These are phyloP conservation scores for Hylaeus volcanicus DNA, from an alignment of 1,140 invertebrate species.

Conservation along the genomic window DNA sequence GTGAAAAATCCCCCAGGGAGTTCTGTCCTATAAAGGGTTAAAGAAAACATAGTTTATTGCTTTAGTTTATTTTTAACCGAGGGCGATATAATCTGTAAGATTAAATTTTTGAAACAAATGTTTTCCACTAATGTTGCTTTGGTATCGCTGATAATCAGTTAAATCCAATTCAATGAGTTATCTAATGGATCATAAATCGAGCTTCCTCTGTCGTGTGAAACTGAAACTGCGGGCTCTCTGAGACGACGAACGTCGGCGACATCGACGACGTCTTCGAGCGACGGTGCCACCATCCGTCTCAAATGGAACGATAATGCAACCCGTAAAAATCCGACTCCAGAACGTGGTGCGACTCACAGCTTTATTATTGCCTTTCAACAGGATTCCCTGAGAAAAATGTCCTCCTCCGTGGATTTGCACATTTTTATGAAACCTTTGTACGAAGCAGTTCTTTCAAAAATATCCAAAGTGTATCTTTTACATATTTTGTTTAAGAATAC, in stretches of 20 bases:
- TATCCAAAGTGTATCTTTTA: no score
- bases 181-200: conserved; percentile 80
- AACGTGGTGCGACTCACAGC: not conserved
- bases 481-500: no score
- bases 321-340: conserved; percentile 55
- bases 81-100: no score
- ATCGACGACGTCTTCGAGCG: conserved; percentile 24
- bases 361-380: conserved; percentile 22
- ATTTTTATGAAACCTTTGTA: no score
- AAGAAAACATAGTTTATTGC: no score
- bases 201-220: conserved; percentile 62
- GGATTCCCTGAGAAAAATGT: conserved; percentile 1
- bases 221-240: conserved; percentile 57
- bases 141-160: no score
- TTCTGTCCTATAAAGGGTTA: no score
- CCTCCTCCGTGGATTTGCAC: not conserved
- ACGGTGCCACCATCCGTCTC: conserved; percentile 45
- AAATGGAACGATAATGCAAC: conserved; percentile 67
- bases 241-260: conserved; percentile 8
- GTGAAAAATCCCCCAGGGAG: no score
- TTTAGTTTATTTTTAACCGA: no score
- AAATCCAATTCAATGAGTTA: conserved; percentile 78
- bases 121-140: no score
- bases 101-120: no score
- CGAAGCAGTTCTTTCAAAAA: no score